phyloP scores from a whole-genome alignment of 2,113 vertebrate genomes.

The Heliornis fulica region DNA sequence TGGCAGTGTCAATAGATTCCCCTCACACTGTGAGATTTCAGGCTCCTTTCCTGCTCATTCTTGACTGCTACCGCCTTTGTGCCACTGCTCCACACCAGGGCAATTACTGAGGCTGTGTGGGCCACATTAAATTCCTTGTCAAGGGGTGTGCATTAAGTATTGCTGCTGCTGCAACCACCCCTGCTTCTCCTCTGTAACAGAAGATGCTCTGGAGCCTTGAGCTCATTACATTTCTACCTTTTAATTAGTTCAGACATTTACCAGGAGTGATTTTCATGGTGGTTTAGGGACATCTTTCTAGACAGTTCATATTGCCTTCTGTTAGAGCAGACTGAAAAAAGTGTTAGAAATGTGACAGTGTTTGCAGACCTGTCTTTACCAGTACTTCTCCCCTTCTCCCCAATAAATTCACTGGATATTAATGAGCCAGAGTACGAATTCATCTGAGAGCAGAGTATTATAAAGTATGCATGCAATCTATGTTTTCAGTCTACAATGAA shows the following conservation, averaged over 20 bases:
- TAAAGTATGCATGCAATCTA: background rate
- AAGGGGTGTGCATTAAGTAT: background rate
- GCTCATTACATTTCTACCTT: background rate
- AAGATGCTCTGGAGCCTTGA: background rate
- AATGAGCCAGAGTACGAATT: background rate
- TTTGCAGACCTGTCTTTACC: background rate
- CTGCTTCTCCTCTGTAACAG: background rate
- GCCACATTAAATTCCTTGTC: background rate
- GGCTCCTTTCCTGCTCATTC: background rate
- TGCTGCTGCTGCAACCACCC: background rate
- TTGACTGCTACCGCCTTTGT: background rate
- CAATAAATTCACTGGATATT: background rate
- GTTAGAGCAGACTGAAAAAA: background rate
- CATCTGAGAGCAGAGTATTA: background rate
- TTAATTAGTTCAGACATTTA: slow-evolving; percentile 19
- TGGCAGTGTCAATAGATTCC: background rate
- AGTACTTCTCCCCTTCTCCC: background rate
- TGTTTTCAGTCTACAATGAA: background rate
- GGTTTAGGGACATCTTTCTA: background rate
- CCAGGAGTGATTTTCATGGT: background rate
- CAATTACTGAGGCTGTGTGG: background rate
- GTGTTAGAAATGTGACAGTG: slow-evolving; percentile 24
- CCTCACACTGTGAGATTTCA: background rate
- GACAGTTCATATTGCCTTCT: background rate
- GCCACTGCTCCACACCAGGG: background rate